These are phyloP conservation scores for Pollenia griseotomentosa DNA, from an alignment of 2,888 invertebrate genomes.

Conservation along the genomic window DNA sequence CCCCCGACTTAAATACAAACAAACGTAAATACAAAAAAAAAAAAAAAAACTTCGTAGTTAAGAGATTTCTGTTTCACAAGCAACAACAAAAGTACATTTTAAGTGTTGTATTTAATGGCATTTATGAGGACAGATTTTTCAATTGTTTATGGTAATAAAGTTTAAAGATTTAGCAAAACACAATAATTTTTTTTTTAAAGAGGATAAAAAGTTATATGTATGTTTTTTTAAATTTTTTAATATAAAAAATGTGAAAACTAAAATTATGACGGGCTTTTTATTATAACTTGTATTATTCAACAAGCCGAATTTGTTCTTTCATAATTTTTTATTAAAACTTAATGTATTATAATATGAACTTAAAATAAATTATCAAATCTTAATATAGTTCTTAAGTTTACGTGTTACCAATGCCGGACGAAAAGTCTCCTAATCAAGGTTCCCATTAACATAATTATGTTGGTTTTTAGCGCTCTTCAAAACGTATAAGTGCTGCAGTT, in stretches of 20 bases:
- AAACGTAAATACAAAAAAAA: not conserved
- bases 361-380: too few relatives aligned
- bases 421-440: too few relatives aligned
- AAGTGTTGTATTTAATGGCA: constrained; percentile 72
- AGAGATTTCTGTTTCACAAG: constrained; percentile 52
- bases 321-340: too few relatives aligned
- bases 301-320: too few relatives aligned
- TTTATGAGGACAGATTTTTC: constrained; percentile 70
- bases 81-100: constrained; percentile 63
- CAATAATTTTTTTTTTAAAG: not conserved
- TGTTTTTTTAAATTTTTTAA: not conserved
- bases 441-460: too few relatives aligned
- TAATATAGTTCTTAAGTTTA: too few relatives aligned
- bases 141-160: constrained; percentile 68
- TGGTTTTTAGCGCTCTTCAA: too few relatives aligned
- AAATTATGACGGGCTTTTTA: too few relatives aligned
- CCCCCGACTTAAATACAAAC: not conserved
- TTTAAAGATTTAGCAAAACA: constrained; percentile 46
- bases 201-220: not conserved
- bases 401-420: too few relatives aligned
- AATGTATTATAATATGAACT: too few relatives aligned
- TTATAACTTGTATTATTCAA: too few relatives aligned
- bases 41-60: constrained; percentile 12
- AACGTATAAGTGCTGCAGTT: too few relatives aligned
- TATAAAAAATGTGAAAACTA: not conserved